These are phyloP conservation scores for Diadophis punctatus DNA, from an alignment of 2,113 vertebrate genomes.

Conservation along the genomic window DNA sequence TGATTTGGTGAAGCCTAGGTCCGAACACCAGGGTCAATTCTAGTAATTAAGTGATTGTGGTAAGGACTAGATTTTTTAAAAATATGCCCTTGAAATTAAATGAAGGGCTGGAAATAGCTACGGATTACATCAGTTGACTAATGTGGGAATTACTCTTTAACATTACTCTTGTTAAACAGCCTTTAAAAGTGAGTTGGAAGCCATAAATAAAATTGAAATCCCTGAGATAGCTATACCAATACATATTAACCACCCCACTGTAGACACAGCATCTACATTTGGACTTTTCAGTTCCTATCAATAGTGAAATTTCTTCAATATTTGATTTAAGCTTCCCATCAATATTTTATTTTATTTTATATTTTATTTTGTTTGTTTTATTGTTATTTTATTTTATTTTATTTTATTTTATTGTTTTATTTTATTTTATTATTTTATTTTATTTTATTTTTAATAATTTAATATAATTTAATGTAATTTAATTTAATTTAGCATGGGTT, in stretches of 20 bases:
- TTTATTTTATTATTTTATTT: neutral
- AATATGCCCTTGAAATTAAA: neutral
- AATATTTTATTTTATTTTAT: neutral
- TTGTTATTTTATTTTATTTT: neutral
- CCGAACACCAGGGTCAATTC: neutral
- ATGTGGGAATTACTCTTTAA: neutral
- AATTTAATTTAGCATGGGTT: neutral
- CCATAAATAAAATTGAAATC: neutral
- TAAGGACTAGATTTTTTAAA: neutral
- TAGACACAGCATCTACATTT: neutral
- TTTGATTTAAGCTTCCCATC: rapidly evolving
- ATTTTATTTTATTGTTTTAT: neutral
- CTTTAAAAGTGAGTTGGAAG: neutral
- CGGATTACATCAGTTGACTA: no score
- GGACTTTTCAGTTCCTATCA: neutral
- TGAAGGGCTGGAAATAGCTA: neutral
- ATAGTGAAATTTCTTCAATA: rapidly evolving
- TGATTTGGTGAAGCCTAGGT: no score
- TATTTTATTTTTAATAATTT: neutral
- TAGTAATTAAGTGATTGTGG: neutral
- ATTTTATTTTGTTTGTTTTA: neutral
- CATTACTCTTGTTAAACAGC: neutral
- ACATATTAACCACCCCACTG: neutral
- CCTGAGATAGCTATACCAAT: neutral
- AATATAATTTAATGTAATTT: neutral